These are phyloP conservation scores for Gymnodraco acuticeps DNA, from an alignment of 2,797 vertebrate species.

Conservation along the genomic window DNA sequence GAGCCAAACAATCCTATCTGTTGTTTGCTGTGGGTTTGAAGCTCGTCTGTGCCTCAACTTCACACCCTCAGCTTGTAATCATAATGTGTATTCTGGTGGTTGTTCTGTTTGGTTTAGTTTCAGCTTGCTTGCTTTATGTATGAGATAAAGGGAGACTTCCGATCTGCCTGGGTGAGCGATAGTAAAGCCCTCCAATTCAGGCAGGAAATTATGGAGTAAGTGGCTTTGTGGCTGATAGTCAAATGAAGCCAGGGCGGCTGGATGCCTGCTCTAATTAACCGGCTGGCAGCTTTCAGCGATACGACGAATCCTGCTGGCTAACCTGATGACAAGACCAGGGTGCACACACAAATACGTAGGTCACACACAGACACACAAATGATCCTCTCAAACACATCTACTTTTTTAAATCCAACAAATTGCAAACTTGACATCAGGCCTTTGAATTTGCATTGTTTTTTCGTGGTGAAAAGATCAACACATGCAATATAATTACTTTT, in stretches of 20 bases:
- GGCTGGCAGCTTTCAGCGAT: constrained; percentile 70
- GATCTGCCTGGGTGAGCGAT: constrained; percentile 79
- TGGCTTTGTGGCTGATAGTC: constrained; percentile 83
- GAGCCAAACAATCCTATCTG: constrained; percentile 45
- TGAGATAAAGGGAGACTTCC: constrained; percentile 83
- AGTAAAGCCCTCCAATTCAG: constrained; percentile 79
- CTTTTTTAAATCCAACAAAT: background rate
- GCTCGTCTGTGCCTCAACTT: constrained; percentile 40
- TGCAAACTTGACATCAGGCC: background rate
- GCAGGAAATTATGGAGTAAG: constrained; percentile 88
- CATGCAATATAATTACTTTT: constrained; percentile 29
- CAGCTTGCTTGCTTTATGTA: constrained; percentile 69
- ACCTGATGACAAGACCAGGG: constrained; percentile 66
- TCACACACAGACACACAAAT: constrained; percentile 22
- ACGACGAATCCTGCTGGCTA: constrained; percentile 68
- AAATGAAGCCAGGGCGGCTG: constrained; percentile 79
- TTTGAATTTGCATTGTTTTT: constrained; percentile 18
- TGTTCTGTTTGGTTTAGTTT: constrained; percentile 56
- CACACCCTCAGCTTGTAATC: constrained; percentile 73
- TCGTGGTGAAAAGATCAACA: background rate
- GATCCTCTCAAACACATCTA: constrained; percentile 13
- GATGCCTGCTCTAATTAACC: constrained; percentile 84
- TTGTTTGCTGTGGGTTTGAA: constrained; percentile 65
- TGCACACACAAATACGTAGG: constrained; percentile 33
- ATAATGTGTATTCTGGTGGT: constrained; percentile 60